Percentiles rank a stretch among this genome's conserved stretches.
Conservation (phyloP, 2,888 invertebrate genomes). For the Zonitis immaculata region DNA sequence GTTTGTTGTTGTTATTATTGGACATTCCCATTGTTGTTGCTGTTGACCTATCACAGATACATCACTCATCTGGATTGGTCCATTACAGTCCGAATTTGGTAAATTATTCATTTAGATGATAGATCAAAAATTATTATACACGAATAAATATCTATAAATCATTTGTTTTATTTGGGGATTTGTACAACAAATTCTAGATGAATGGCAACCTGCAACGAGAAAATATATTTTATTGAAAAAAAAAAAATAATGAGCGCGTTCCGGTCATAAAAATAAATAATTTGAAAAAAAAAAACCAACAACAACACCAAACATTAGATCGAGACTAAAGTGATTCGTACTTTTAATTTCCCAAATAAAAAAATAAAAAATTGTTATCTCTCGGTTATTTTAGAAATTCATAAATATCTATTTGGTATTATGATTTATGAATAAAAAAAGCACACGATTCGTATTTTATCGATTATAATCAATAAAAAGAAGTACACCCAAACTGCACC, state of each 20-base stretch:
- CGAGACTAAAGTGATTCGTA: too few species aligned
- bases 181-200: background rate
- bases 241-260: too few species aligned
- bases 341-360: too few species aligned
- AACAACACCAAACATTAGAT: too few species aligned
- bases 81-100: slow-evolving; percentile 26
- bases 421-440: background rate
- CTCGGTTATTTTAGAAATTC: too few species aligned
- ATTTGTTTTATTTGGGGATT: background rate
- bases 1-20: slow-evolving; percentile 28
- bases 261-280: too few species aligned
- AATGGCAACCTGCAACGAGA: too few species aligned
- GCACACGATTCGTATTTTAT: slow-evolving; percentile 7
- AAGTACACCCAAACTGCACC: slow-evolving; percentile 12
- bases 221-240: too few species aligned
- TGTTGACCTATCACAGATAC: slow-evolving; percentile 30
- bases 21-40: slow-evolving; percentile 29
- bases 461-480: slow-evolving; percentile 10
- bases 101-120: slow-evolving; percentile 15
- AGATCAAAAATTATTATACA: background rate
- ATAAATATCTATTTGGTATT: too few species aligned
- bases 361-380: too few species aligned
- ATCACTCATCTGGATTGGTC: slow-evolving; percentile 34
- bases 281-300: too few species aligned
- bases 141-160: background rate